phyloP scores from a whole-genome alignment of 2,797 vertebrate species.

The Artibeus jamaicensis region DNA sequence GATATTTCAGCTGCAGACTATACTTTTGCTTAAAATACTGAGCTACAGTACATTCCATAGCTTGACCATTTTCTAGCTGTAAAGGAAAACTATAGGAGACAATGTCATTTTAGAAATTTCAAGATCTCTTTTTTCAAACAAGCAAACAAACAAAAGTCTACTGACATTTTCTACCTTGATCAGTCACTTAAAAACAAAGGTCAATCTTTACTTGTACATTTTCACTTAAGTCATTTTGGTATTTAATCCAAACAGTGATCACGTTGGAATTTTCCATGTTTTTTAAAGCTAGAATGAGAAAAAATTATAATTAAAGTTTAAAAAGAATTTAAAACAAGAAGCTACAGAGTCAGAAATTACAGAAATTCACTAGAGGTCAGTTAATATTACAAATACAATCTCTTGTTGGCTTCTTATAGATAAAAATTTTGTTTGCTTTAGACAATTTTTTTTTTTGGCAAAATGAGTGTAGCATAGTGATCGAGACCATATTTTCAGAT shows the following conservation, averaged over 20 bases:
- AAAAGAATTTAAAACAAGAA: conserved; percentile 8
- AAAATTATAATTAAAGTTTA: not conserved
- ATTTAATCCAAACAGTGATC: not conserved
- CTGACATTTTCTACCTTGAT: conserved; percentile 43
- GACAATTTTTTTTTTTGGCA: not conserved
- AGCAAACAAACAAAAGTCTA: conserved; percentile 43
- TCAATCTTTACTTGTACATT: conserved; percentile 19
- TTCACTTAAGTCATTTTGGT: conserved; percentile 31
- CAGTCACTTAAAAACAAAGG: conserved; percentile 10
- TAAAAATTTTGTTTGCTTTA: not conserved
- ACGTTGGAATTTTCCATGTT: conserved; percentile 5
- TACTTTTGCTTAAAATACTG: conserved; percentile 99
- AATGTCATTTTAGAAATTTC: conserved; percentile 53
- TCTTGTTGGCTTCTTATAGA: not conserved
- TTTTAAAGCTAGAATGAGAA: conserved; percentile 1
- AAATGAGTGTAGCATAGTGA: conserved; percentile 8
- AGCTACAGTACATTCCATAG: conserved; percentile 99
- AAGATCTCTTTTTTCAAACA: not conserved
- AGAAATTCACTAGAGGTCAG: not conserved
- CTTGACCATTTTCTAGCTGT: conserved; percentile 98
- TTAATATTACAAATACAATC: not conserved
- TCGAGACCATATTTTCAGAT: conserved; percentile 17
- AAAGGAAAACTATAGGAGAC: conserved; percentile 91
- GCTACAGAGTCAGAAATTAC: not conserved
- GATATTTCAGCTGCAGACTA: conserved; percentile 97